Evolutionary conservation across 1,140 invertebrate species (phyloP).

Genomic region (Monochamus saltuarius): DNA sequence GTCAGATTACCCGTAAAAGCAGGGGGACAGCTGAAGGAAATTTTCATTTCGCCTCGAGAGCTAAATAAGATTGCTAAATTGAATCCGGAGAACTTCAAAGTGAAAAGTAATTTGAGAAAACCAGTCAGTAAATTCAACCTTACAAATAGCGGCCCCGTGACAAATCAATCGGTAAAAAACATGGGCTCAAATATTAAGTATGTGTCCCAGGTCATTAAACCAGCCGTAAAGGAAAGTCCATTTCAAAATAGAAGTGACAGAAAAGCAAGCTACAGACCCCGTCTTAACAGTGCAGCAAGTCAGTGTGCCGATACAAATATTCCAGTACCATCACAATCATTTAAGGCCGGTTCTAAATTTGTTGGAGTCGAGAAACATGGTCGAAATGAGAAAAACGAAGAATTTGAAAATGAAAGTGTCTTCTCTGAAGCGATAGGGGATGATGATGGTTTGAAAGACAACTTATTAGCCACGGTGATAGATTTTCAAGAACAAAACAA

Average conservation of each 20-base stretch:
- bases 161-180: too few relatives aligned
- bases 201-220: neutral
- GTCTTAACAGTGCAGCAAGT: neutral
- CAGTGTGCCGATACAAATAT: neutral
- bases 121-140: too few relatives aligned
- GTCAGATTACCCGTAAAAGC: conserved; percentile 1
- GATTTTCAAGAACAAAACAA: conserved; percentile 4
- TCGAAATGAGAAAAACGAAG: neutral
- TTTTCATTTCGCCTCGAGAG: conserved; percentile 8
- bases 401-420: neutral
- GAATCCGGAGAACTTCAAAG: neutral
- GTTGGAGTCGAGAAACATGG: too few relatives aligned
- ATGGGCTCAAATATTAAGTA: neutral
- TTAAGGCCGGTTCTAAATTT: too few relatives aligned
- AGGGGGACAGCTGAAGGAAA: conserved; percentile 5
- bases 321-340: too few relatives aligned
- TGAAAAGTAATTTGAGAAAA: too few relatives aligned
- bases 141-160: too few relatives aligned
- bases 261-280: neutral
- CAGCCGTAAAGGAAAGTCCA: too few relatives aligned
- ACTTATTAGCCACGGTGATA: conserved; percentile 1
- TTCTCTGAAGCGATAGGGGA: neutral
- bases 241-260: too few relatives aligned
- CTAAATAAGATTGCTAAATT: conserved; percentile 1
- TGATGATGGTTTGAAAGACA: neutral